Evolutionary conservation across 2,113 vertebrate species (phyloP).

Genomic region (Ardeotis arabs): DNA sequence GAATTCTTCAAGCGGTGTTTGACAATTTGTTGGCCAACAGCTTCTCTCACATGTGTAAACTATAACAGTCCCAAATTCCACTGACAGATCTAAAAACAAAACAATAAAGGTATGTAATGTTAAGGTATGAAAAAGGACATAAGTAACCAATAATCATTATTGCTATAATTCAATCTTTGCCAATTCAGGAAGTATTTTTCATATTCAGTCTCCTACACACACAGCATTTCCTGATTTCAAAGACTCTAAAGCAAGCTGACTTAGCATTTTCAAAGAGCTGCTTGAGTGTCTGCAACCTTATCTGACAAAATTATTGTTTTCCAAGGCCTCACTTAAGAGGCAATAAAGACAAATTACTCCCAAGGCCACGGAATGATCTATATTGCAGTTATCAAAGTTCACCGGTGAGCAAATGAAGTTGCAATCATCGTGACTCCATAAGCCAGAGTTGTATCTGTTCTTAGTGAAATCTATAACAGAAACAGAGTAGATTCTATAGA

Average conservation of each 20-base stretch:
- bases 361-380: not conserved
- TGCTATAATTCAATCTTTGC: not conserved
- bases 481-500: not conserved
- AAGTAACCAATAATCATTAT: too few species aligned
- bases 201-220: not conserved
- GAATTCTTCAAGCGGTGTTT: slow-evolving; percentile 70
- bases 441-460: not conserved
- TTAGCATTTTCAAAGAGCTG: not conserved
- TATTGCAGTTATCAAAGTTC: not conserved
- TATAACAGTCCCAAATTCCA: slow-evolving; percentile 85
- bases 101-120: not conserved
- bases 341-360: not conserved
- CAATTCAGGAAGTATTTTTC: not conserved
- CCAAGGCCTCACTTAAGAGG: not conserved
- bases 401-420: not conserved
- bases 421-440: not conserved
- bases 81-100: slow-evolving; percentile 68
- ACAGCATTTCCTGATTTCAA: not conserved
- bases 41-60: slow-evolving; percentile 85
- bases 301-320: not conserved
- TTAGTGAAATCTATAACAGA: not conserved
- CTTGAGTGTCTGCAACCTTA: not conserved
- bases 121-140: not conserved
- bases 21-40: slow-evolving; percentile 79
- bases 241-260: not conserved